These are phyloP conservation scores for Holothuria glaberrima DNA, from an alignment of 35 echinoderm and acorn worm genomes.

Conservation along the genomic window DNA sequence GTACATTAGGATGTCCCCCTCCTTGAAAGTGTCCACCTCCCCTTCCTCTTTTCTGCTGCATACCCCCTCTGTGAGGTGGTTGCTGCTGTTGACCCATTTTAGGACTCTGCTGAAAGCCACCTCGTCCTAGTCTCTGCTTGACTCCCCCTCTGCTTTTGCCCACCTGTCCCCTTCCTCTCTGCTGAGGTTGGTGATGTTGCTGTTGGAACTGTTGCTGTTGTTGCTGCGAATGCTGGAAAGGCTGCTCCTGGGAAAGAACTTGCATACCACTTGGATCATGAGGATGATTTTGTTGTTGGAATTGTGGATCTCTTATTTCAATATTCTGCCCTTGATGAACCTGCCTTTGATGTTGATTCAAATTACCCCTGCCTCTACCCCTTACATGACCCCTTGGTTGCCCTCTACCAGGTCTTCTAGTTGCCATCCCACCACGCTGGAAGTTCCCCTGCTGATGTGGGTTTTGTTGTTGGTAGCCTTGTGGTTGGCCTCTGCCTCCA, in stretches of 20 bases:
- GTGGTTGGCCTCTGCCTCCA: slow-evolving; percentile 2
- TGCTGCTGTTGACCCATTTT: background rate
- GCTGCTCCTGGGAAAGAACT: background rate
- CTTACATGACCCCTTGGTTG: slow-evolving; percentile 41
- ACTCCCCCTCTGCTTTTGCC: slow-evolving; percentile 4
- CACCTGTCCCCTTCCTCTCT: slow-evolving; percentile 26
- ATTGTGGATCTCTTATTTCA: background rate
- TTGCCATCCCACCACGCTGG: background rate
- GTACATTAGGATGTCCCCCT: background rate
- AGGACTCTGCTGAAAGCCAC: slow-evolving; percentile 9
- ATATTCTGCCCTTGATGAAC: background rate
- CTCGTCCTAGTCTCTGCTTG: slow-evolving; percentile 2
- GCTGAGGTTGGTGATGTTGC: background rate
- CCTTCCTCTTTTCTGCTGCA: slow-evolving; percentile 23
- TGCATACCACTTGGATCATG: background rate
- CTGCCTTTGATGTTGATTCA: slow-evolving; percentile 12
- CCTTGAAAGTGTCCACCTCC: slow-evolving; percentile 29
- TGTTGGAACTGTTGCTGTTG: slow-evolving; percentile 39
- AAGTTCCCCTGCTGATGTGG: slow-evolving; percentile 10
- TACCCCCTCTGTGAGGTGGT: slow-evolving; percentile 3
- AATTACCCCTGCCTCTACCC: background rate
- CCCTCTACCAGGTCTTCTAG: slow-evolving; percentile 6
- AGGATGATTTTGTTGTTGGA: background rate
- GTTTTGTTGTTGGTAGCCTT: background rate
- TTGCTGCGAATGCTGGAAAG: too few species aligned